A percentile compares a stretch with the other conserved stretches of the same genome.
Evolutionary conservation across 2,113 vertebrate genomes (phyloP).

Genomic region (Oostethus manadensis): DNA sequence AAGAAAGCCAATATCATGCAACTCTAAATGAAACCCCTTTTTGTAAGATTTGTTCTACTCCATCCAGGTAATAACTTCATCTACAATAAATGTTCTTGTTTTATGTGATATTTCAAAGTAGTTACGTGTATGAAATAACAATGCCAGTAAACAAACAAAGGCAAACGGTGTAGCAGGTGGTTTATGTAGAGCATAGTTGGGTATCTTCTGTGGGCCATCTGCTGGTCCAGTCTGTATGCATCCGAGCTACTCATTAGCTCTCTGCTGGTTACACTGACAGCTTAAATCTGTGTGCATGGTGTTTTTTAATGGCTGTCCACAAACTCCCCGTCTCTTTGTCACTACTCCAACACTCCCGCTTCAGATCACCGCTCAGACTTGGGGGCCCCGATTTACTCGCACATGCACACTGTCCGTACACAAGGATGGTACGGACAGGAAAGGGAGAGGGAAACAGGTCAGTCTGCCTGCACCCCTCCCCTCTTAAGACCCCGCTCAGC

Average conservation of each 20-base stretch:
- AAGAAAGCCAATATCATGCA: no score
- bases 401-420: constrained; percentile 21
- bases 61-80: neutral
- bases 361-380: constrained; percentile 49
- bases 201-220: constrained; percentile 62
- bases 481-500: constrained; percentile 38
- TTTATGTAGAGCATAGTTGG: constrained; percentile 46
- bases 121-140: constrained; percentile 22
- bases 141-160: constrained; percentile 36
- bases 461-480: constrained; percentile 58
- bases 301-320: constrained; percentile 50
- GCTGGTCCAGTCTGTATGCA: constrained; percentile 56
- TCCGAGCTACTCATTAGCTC: constrained; percentile 59
- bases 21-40: no score
- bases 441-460: constrained; percentile 64
- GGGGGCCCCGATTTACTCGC: constrained; percentile 40
- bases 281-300: constrained; percentile 32
- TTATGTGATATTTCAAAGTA: constrained; percentile 1
- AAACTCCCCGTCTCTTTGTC: constrained; percentile 43
- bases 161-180: constrained; percentile 56
- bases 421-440: constrained; percentile 28
- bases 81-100: neutral
- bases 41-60: no score
- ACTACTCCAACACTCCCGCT: constrained; percentile 44
- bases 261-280: constrained; percentile 46